phyloP scores from a whole-genome alignment of 2,888 invertebrate genomes.

The Euzetes globulus region DNA sequence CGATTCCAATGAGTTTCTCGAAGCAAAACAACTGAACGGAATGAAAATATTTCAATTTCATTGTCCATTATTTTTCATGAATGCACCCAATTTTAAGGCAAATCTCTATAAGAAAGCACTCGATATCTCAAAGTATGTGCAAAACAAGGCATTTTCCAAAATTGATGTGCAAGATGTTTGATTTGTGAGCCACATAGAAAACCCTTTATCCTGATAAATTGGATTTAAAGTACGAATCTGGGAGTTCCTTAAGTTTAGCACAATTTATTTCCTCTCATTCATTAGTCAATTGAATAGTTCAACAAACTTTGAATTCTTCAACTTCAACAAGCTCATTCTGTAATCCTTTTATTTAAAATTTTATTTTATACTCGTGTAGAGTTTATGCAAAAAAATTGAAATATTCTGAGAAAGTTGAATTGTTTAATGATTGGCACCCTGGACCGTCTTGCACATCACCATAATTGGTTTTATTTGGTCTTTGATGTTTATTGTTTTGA shows the following conservation, averaged over 20 bases:
- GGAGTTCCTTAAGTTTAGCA: too few relatives aligned
- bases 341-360: too few relatives aligned
- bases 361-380: too few relatives aligned
- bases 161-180: neutral
- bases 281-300: too few relatives aligned
- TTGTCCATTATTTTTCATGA: slow-evolving; percentile 48
- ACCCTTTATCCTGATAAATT: neutral
- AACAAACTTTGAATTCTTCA: too few relatives aligned
- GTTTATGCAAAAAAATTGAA: too few relatives aligned
- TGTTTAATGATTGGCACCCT: too few relatives aligned
- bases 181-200: neutral
- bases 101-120: slow-evolving; percentile 11
- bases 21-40: slow-evolving; percentile 56
- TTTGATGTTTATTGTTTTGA: neutral
- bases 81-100: slow-evolving; percentile 33
- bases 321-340: too few relatives aligned
- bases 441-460: neutral
- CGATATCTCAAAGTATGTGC: slow-evolving; percentile 4
- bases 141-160: neutral
- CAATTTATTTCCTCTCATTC: too few relatives aligned
- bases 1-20: slow-evolving; percentile 60
- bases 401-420: too few relatives aligned
- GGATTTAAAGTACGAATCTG: too few relatives aligned
- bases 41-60: slow-evolving; percentile 67
- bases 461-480: neutral